Conservation (phyloP, 92 coral and sea anemone genomes). For the Porites evermanni region DNA sequence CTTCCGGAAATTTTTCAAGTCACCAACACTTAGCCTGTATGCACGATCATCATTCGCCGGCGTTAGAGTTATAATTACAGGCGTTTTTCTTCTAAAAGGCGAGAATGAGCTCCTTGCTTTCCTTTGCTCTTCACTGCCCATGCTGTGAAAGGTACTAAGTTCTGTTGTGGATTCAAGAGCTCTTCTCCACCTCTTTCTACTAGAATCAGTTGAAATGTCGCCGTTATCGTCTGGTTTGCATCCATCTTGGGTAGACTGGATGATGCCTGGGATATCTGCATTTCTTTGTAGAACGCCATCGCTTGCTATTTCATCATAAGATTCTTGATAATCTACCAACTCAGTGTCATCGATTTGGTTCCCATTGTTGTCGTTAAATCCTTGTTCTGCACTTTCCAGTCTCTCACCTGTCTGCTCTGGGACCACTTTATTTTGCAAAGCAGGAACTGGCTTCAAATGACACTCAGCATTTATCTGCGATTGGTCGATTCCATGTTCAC, state of each 20-base stretch:
- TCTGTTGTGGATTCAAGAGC: neutral
- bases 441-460: slow-evolving; percentile 20
- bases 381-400: neutral
- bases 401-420: neutral
- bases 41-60: slow-evolving; percentile 32
- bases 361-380: neutral
- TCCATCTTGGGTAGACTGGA: neutral
- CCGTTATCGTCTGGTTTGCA: neutral
- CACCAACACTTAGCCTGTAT: slow-evolving; percentile 34
- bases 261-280: neutral
- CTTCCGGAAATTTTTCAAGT: slow-evolving; percentile 2
- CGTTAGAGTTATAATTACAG: slow-evolving; percentile 40
- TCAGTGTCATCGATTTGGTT: neutral
- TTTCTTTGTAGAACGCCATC: neutral
- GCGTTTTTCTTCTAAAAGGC: neutral
- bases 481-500: slow-evolving; percentile 67
- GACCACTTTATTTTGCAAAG: slow-evolving; percentile 13
- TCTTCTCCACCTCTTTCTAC: neutral
- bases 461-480: slow-evolving; percentile 4
- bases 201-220: neutral
- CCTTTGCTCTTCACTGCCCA: neutral
- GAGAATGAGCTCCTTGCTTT: neutral
- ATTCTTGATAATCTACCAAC: slow-evolving; percentile 1
- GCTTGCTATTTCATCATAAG: neutral
- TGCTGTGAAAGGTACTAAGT: neutral